Evolutionary conservation across 2,888 invertebrate genomes (phyloP), one percentile per base, ranked within the genome.

Genomic region (Mantis religiosa): DNA sequence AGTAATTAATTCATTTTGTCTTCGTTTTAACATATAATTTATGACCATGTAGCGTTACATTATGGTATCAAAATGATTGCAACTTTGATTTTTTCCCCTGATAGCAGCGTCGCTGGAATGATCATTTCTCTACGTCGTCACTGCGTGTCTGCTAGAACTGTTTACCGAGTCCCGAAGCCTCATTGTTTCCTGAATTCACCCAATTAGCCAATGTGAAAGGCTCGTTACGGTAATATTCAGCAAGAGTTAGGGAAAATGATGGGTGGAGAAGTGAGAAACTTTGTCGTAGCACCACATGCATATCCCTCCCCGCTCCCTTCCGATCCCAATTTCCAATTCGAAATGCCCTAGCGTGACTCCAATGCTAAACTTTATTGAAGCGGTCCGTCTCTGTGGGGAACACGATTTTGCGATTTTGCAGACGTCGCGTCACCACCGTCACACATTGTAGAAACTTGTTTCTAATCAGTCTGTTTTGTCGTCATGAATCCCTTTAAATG

Each of bases 191-290:
- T 89, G 89, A 89, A 89, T 89, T 89, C 89, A 88, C 88, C 89
- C 89, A 89, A 89, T 89, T 89, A 89, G 88, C 84, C 88, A 87
- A 83, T 81, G 88, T 89, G 89, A 89, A 89, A 89, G 89, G 87
- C 89, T 89, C 89, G 89, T 89, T 89, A 89, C 89, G 81, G 89
- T 88, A 89, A 89, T 89, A 89, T 89, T 89, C 89, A 89, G 84
- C 87, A 83, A 83, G 89, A 89, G 89, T 89, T 89, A 86, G 89
- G 87, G 89, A 87, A 87, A 87, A 87, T 87, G 87, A 71, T 71
- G 54, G n/a, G 87, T 81, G 84, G 81, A 71, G 88, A 87, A 87
- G 83, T 83, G 88, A 87, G 88, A 90, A 90, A 89, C 90, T 90
- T 90, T 89, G 88, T 85, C 85, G 88, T 85, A 82, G 82, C 54